Conservation (phyloP, 2,113 vertebrate genomes). For the Steatornis caripensis region DNA sequence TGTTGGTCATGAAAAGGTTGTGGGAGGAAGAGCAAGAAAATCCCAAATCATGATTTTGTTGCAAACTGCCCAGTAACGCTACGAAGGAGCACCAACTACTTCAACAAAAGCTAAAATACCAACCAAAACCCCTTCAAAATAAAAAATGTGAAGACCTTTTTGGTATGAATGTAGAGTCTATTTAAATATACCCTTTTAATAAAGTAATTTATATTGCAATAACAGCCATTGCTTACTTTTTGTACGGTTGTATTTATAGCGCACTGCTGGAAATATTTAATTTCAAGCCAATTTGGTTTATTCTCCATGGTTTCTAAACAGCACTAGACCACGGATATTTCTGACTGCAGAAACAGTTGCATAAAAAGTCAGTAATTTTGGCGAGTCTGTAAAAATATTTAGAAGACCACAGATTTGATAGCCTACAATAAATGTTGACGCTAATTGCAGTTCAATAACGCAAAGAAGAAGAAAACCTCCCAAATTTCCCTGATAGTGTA, state of each 20-base stretch:
- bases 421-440: neutral
- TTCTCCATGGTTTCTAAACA: neutral
- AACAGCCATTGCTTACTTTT: neutral
- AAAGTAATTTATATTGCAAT: neutral
- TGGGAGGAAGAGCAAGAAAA: neutral
- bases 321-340: neutral
- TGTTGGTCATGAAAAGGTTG: neutral
- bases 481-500: neutral
- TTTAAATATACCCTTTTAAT: neutral
- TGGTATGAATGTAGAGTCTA: neutral
- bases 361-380: neutral
- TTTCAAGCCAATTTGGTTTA: neutral
- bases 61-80: neutral
- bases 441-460: neutral
- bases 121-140: neutral
- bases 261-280: neutral
- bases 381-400: neutral
- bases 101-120: neutral
- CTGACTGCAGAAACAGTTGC: neutral
- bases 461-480: neutral
- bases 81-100: neutral
- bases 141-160: neutral
- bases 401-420: neutral
- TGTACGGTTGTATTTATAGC: neutral
- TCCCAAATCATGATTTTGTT: neutral